These are phyloP conservation scores for Hippolais icterina DNA, from an alignment of 2,113 vertebrate genomes.

Conservation along the genomic window DNA sequence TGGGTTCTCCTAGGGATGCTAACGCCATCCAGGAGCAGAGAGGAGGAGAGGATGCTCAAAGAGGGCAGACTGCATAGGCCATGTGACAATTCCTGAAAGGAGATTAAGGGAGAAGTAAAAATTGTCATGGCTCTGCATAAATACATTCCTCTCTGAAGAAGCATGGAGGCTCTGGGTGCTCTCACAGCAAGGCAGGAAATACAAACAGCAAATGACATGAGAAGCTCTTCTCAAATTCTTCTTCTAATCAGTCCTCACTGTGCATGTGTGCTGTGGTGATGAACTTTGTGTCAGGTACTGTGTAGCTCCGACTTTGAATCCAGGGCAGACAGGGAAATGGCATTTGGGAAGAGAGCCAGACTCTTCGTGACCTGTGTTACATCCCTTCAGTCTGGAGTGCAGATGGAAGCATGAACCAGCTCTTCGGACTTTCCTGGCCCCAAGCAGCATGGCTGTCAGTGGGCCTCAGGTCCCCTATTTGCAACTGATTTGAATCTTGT, in stretches of 20 bases:
- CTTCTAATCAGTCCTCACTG: not conserved
- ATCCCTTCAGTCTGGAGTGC: conserved; percentile 30
- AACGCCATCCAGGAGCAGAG: not conserved
- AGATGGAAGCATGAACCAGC: conserved; percentile 36
- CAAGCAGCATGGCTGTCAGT: not conserved
- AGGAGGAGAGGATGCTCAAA: not conserved
- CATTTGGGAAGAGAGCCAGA: not conserved
- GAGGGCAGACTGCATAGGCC: not conserved
- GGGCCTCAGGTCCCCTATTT: conserved; percentile 1
- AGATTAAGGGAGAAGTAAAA: not conserved
- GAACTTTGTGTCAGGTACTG: not conserved
- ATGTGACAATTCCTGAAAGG: not conserved
- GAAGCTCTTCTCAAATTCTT: not conserved
- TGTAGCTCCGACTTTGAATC: not conserved
- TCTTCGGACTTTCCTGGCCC: conserved; percentile 51
- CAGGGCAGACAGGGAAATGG: not conserved
- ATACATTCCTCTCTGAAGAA: not conserved
- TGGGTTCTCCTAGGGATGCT: not conserved
- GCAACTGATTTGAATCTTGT: conserved; percentile 50
- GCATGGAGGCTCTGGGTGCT: not conserved
- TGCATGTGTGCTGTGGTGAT: not conserved
- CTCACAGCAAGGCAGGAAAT: not conserved
- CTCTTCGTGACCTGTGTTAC: not conserved
- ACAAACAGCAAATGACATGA: not conserved
- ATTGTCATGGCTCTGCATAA: not conserved